phyloP scores from a whole-genome alignment of 2,113 vertebrate genomes.

The Puntigrus tetrazona region DNA sequence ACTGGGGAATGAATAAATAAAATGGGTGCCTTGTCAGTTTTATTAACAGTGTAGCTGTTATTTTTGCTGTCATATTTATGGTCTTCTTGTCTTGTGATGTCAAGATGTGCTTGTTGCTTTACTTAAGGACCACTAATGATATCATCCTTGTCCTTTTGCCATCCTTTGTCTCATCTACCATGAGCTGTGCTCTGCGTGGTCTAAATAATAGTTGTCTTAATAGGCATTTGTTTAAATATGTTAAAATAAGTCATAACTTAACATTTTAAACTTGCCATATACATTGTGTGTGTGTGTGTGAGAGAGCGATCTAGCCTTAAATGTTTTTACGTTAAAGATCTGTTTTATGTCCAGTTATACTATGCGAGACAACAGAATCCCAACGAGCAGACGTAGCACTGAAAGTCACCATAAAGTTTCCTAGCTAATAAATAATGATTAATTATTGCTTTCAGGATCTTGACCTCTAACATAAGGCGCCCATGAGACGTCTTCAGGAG shows the following conservation, averaged over 20 bases:
- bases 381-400: background rate
- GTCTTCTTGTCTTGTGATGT: background rate
- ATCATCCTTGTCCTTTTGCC: background rate
- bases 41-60: background rate
- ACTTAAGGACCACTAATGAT: background rate
- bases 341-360: too few species aligned
- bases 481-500: constrained; percentile 31
- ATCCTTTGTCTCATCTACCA: background rate
- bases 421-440: constrained; percentile 54
- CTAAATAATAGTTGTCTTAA: too few species aligned
- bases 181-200: background rate
- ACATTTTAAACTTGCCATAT: background rate
- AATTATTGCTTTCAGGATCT: constrained; percentile 36
- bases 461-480: constrained; percentile 39
- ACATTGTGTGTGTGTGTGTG: background rate
- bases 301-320: too few species aligned
- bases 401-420: constrained; percentile 48
- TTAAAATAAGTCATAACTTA: background rate
- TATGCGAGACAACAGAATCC: background rate
- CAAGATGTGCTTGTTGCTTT: background rate
- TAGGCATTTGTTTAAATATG: background rate
- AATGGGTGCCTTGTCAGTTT: background rate
- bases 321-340: too few species aligned
- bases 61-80: background rate
- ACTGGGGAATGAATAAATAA: background rate